Evolutionary conservation across 2,888 invertebrate species (phyloP).

Genomic region (Lathronympha strigana): DNA sequence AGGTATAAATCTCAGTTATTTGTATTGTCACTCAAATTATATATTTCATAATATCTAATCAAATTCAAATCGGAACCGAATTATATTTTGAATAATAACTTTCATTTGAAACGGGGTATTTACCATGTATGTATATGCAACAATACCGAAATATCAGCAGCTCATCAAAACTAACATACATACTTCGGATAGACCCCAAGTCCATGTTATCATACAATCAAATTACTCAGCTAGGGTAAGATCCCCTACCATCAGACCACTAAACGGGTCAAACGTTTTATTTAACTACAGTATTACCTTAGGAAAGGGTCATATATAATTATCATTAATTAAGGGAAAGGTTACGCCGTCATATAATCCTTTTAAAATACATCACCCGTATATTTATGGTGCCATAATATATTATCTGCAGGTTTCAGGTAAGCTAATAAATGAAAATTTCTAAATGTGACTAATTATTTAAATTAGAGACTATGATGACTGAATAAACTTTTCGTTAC

Average conservation of each 20-base stretch:
- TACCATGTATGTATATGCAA: no score
- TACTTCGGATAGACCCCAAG: no score
- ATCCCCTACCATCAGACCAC: slow-evolving; percentile 12
- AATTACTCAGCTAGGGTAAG: slow-evolving; percentile 18
- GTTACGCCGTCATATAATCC: slow-evolving; percentile 12
- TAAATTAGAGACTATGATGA: no score
- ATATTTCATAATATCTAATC: no score
- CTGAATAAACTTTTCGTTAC: no score
- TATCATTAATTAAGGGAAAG: slow-evolving; percentile 27
- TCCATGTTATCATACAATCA: slow-evolving; percentile 19
- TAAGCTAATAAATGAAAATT: not conserved
- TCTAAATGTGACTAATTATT: not conserved
- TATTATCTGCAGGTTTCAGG: not conserved
- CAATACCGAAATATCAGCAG: no score
- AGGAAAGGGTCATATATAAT: slow-evolving; percentile 24
- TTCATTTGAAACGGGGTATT: no score
- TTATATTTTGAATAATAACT: no score
- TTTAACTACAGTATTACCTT: not conserved
- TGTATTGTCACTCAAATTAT: no score
- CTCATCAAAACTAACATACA: no score
- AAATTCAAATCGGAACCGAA: no score
- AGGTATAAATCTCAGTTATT: no score
- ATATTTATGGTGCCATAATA: not conserved
- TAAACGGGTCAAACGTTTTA: slow-evolving; percentile 22
- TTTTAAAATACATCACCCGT: not conserved